Conservation (phyloP, 23 tunicate genomes). For the Aplidium turbinatum region DNA sequence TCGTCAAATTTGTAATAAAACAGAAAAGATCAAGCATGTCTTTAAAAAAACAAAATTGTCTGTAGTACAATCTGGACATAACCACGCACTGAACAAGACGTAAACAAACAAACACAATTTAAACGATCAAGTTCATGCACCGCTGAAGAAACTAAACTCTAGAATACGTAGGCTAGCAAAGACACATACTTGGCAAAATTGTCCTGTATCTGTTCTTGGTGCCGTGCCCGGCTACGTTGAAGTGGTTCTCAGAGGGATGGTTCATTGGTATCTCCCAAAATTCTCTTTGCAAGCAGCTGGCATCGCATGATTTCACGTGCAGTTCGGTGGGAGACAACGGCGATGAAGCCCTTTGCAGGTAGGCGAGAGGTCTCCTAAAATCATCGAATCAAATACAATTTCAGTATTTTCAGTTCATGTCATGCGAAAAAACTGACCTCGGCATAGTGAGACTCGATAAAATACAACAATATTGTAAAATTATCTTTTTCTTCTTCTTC, state of each 20-base stretch:
- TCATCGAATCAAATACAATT: neutral
- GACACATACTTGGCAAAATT: slow-evolving; percentile 92
- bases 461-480: no score
- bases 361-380: slow-evolving; percentile 79
- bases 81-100: no score
- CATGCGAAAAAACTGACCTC: no score
- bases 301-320: slow-evolving; percentile 71
- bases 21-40: no score
- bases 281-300: slow-evolving; percentile 61
- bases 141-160: neutral
- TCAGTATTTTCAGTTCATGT: neutral
- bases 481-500: no score
- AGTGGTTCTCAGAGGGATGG: slow-evolving; percentile 84
- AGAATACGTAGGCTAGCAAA: no score
- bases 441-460: no score
- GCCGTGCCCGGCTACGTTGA: slow-evolving; percentile 86
- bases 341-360: slow-evolving; percentile 70
- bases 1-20: no score
- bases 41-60: no score
- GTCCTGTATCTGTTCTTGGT: slow-evolving; percentile 88
- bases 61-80: no score
- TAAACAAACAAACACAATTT: no score
- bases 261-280: slow-evolving; percentile 95
- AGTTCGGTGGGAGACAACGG: slow-evolving; percentile 59
- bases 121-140: no score